phyloP scores from a whole-genome alignment of 2,113 vertebrate species.

The Eudorcas thomsonii region DNA sequence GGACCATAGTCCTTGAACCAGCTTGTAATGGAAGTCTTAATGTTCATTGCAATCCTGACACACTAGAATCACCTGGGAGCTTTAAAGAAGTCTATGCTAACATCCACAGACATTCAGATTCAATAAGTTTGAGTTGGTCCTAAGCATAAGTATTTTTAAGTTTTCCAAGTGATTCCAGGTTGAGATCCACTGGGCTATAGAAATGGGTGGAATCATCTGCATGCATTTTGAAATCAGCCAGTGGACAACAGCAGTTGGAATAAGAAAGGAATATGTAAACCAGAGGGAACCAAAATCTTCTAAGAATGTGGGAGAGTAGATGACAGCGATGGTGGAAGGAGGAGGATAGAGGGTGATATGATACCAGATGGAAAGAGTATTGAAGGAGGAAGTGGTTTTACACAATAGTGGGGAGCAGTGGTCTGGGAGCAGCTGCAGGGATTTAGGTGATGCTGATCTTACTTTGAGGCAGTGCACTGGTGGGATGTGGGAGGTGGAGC shows the following conservation, averaged over 20 bases:
- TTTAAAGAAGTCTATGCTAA: not conserved
- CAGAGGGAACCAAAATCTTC: not conserved
- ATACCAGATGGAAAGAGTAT: not conserved
- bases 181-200: not conserved
- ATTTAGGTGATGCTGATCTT: not conserved
- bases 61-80: not conserved
- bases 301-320: not conserved
- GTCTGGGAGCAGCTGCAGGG: not conserved
- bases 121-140: not conserved
- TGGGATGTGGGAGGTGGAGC: not conserved
- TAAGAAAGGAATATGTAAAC: not conserved
- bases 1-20: not conserved
- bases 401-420: not conserved
- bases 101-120: not conserved
- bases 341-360: not conserved
- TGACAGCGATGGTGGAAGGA: not conserved
- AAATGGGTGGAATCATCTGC: not conserved
- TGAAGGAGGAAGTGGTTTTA: not conserved
- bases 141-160: not conserved
- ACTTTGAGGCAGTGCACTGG: not conserved
- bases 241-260: not conserved
- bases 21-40: not conserved
- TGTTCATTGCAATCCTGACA: not conserved
- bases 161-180: slow-evolving; percentile 1
- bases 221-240: not conserved